phyloP scores from a whole-genome alignment of 2,113 vertebrate species.

The Forbesichthys agassizii region DNA sequence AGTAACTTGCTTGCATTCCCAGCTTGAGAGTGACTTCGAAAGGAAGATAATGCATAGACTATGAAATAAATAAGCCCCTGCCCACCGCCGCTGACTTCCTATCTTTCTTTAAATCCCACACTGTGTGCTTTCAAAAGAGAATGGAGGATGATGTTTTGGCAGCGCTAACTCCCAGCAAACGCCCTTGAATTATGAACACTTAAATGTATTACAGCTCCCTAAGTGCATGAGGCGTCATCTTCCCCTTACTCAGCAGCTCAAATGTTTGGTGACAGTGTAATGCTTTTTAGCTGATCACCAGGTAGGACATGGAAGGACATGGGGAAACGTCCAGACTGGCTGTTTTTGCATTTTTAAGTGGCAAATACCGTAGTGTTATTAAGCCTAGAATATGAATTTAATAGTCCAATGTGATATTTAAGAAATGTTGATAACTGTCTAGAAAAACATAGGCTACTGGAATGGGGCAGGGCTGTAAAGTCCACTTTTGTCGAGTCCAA shows the following conservation, averaged over 20 bases:
- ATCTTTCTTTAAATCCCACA: neutral
- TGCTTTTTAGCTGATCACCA: constrained; percentile 50
- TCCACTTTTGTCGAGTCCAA: no score
- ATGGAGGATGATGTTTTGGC: constrained; percentile 26
- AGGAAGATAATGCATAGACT: neutral
- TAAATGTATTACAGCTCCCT: constrained; percentile 40
- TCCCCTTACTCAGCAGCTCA: constrained; percentile 21
- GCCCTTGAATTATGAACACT: constrained; percentile 50
- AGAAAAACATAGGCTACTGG: no score
- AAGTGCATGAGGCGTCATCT: constrained; percentile 20
- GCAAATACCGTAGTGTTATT: no score
- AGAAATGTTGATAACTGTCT: no score
- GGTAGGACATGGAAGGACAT: constrained; percentile 7
- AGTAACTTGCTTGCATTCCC: neutral
- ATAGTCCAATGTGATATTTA: no score
- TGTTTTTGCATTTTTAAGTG: no score
- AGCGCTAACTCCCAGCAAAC: constrained; percentile 1
- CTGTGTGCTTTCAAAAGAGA: constrained; percentile 4
- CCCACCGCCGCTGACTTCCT: neutral
- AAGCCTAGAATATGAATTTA: no score
- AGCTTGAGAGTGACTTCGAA: neutral
- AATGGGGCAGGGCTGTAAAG: no score
- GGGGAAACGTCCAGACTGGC: neutral
- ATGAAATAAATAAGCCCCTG: neutral
- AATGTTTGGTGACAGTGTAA: constrained; percentile 17